phyloP scores from a whole-genome alignment of 2,113 vertebrate species.

The Ia io region DNA sequence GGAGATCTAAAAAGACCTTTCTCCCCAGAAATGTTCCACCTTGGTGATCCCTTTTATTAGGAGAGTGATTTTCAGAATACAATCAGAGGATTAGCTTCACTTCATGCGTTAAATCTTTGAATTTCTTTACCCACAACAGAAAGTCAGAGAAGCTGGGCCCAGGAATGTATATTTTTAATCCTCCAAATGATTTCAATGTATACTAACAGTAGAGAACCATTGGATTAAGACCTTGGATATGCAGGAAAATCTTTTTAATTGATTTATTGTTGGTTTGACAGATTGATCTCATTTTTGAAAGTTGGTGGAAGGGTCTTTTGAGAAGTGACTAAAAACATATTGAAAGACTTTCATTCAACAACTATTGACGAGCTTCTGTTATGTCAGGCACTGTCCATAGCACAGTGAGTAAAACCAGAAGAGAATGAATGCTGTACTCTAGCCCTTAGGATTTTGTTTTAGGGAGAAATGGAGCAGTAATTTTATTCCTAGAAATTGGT shows the following conservation, averaged over 20 bases:
- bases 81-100: neutral
- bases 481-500: neutral
- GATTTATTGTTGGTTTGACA: neutral
- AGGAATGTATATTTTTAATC: neutral
- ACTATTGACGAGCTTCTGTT: neutral
- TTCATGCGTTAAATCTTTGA: neutral
- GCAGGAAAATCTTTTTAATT: neutral
- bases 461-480: neutral
- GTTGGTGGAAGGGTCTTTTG: neutral
- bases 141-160: neutral
- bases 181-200: neutral
- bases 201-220: neutral
- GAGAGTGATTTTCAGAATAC: neutral
- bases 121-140: neutral
- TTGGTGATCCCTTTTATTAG: neutral
- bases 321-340: neutral
- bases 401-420: neutral
- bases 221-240: neutral
- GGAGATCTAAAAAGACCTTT: neutral
- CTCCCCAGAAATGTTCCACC: neutral
- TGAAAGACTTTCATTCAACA: neutral
- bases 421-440: neutral
- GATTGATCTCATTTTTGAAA: neutral
- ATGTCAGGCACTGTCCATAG: neutral
- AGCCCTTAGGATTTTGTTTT: neutral